These are phyloP conservation scores for Phyllostomus discolor DNA, from an alignment of 2,113 vertebrate species.

Conservation along the genomic window DNA sequence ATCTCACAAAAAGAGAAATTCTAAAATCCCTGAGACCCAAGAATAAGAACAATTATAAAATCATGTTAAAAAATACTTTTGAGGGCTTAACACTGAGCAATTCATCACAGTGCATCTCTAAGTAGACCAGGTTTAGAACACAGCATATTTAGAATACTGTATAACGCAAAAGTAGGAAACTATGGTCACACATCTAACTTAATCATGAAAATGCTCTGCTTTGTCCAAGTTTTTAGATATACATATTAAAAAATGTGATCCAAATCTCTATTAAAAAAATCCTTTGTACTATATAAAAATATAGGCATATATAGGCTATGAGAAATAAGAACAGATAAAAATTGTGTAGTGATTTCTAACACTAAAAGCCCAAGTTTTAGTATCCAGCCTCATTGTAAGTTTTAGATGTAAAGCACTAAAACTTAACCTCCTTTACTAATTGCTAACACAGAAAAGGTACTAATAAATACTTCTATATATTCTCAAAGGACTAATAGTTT, in stretches of 20 bases:
- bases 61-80: not conserved
- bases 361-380: not conserved
- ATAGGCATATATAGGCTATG: not conserved
- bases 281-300: not conserved
- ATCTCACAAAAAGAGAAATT: constrained; percentile 1
- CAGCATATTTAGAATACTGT: not conserved
- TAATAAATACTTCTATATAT: not conserved
- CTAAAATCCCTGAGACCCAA: not conserved
- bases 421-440: not conserved
- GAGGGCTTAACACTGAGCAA: not conserved
- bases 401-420: constrained; percentile 26
- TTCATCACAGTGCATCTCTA: not conserved
- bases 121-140: not conserved
- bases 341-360: not conserved
- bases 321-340: not conserved
- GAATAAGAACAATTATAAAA: not conserved
- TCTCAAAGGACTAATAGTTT: constrained; percentile 28
- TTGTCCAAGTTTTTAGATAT: not conserved
- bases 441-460: not conserved
- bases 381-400: not conserved
- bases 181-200: not conserved
- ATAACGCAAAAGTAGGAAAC: not conserved
- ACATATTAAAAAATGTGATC: not conserved
- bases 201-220: not conserved
- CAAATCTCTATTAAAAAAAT: not conserved